phyloP scores from a whole-genome alignment of 2,888 invertebrate species.

The Zygogramma bicolorata region DNA sequence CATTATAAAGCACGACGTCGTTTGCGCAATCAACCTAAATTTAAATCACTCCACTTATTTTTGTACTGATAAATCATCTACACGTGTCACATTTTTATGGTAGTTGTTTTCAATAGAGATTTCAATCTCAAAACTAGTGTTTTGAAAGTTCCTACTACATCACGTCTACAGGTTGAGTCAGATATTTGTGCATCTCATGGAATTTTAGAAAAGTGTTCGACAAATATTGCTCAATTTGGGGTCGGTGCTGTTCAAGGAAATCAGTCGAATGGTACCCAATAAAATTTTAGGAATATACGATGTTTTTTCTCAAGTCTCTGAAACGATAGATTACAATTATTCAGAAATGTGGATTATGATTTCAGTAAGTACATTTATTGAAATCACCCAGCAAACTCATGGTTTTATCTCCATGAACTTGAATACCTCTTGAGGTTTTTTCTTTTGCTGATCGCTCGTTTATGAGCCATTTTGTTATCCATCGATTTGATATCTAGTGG shows the following conservation, averaged over 20 bases:
- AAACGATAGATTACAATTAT: too few relatives aligned
- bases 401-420: too few relatives aligned
- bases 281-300: too few relatives aligned
- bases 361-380: too few relatives aligned
- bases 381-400: too few relatives aligned
- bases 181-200: not conserved
- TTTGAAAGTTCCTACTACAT: slow-evolving; percentile 6
- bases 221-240: not conserved
- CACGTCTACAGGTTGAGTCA: slow-evolving; percentile 5
- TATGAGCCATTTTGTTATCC: too few relatives aligned
- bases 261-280: too few relatives aligned
- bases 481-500: too few relatives aligned
- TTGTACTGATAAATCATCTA: slow-evolving; percentile 1
- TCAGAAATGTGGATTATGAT: too few relatives aligned
- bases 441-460: too few relatives aligned
- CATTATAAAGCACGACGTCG: not conserved
- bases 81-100: slow-evolving; percentile 22
- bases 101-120: slow-evolving; percentile 12
- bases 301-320: too few relatives aligned
- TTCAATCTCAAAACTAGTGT: slow-evolving; percentile 12
- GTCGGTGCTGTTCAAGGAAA: not conserved
- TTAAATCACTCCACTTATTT: slow-evolving; percentile 4
- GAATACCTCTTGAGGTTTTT: too few relatives aligned
- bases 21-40: slow-evolving; percentile 7
- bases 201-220: not conserved